phyloP scores from a whole-genome alignment of 2,113 vertebrate genomes.

The Axis porcinus region DNA sequence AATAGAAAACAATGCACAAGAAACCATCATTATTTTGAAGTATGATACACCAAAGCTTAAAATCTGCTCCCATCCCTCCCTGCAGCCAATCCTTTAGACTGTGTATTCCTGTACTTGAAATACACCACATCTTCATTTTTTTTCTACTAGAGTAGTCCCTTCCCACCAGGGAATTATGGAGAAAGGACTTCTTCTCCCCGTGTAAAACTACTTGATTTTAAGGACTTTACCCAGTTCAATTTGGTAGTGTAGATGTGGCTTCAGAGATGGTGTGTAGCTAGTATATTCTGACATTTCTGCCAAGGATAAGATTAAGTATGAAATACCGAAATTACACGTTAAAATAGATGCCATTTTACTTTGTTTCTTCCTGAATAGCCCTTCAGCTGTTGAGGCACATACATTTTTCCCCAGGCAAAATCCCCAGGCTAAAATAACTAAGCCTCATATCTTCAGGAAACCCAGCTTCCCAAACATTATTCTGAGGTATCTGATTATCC shows the following conservation, averaged over 20 bases:
- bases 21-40: neutral
- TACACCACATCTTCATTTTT: neutral
- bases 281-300: constrained; percentile 65
- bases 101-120: neutral
- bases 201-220: neutral
- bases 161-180: constrained; percentile 24
- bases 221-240: constrained; percentile 48
- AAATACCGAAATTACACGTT: constrained; percentile 58
- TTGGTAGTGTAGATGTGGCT: neutral
- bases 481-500: constrained; percentile 46
- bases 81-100: neutral
- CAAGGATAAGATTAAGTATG: constrained; percentile 65
- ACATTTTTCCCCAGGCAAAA: constrained; percentile 73
- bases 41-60: neutral
- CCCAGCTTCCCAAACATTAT: constrained; percentile 45
- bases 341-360: constrained; percentile 68
- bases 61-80: neutral
- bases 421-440: constrained; percentile 72
- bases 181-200: constrained; percentile 17
- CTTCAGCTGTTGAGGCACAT: constrained; percentile 68
- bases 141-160: neutral
- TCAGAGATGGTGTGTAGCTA: constrained; percentile 13
- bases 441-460: constrained; percentile 55
- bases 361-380: constrained; percentile 69
- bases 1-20: neutral